Evolutionary conservation across 2,888 invertebrate species (phyloP).

Genomic region (Merodon equestris): DNA sequence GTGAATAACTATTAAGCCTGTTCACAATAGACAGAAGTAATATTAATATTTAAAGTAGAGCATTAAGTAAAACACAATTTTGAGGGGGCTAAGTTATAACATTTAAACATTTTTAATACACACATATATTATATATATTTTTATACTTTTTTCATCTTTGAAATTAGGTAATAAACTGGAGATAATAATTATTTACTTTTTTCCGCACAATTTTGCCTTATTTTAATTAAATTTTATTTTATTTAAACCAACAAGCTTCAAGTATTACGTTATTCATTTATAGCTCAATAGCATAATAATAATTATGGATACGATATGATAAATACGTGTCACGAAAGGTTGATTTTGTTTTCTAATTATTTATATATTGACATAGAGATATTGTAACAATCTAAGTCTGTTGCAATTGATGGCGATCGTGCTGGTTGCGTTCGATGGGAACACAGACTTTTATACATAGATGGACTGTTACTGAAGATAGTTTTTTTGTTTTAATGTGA

Average conservation of each 20-base stretch:
- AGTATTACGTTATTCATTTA: conserved; percentile 54
- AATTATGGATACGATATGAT: conserved; percentile 59
- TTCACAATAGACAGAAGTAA: too few species aligned
- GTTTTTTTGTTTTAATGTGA: conserved; percentile 59
- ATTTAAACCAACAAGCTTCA: conserved; percentile 53
- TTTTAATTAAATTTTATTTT: conserved; percentile 33
- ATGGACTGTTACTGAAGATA: conserved; percentile 45
- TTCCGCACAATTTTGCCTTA: conserved; percentile 48
- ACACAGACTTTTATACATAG: too few species aligned
- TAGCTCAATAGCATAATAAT: conserved; percentile 46
- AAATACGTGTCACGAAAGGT: conserved; percentile 64
- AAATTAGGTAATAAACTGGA: conserved; percentile 57
- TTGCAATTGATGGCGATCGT: background rate
- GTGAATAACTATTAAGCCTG: too few species aligned
- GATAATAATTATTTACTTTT: conserved; percentile 47
- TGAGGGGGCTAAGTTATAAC: conserved; percentile 67
- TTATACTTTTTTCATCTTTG: conserved; percentile 43
- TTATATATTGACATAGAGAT: conserved; percentile 63
- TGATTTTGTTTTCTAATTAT: conserved; percentile 5
- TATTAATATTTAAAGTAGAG: too few species aligned
- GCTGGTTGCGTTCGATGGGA: too few species aligned
- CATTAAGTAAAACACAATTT: conserved; percentile 53
- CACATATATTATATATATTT: conserved; percentile 68
- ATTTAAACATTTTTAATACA: conserved; percentile 66
- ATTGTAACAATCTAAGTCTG: conserved; percentile 49